Conservation (phyloP, 2,888 invertebrate species). For the Cryptus viduatorius region DNA sequence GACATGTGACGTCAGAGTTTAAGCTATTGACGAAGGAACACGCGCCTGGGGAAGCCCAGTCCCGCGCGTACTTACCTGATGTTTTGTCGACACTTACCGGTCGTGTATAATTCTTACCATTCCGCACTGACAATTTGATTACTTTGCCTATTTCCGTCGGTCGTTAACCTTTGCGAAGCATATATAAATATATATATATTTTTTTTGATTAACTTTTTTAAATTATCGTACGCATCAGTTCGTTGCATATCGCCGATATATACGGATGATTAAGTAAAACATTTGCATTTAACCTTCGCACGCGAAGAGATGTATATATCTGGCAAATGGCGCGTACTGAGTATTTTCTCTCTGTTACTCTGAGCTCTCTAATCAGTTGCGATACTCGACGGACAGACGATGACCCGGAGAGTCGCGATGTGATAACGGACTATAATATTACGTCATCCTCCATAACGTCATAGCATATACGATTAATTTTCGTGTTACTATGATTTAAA, state of each 20-base stretch:
- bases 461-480: not conserved
- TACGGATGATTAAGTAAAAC: not conserved
- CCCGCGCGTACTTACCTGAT: not conserved
- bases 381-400: not conserved
- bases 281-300: not conserved
- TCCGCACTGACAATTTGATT: not conserved
- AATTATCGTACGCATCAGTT: not conserved
- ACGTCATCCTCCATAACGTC: not conserved
- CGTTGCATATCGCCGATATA: not conserved
- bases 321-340: not conserved
- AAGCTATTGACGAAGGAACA: not conserved
- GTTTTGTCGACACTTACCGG: not conserved
- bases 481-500: not conserved
- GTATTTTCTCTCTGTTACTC: not conserved
- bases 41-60: not conserved
- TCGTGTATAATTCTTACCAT: not conserved
- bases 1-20: conserved; percentile 1
- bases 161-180: not conserved
- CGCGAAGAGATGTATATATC: not conserved
- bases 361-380: conserved; percentile 50
- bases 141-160: not conserved
- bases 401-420: conserved; percentile 28
- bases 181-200: not conserved
- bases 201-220: not conserved
- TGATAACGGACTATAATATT: not conserved